These are phyloP conservation scores for Motacilla tschutschensis DNA, from an alignment of 2,113 vertebrate genomes.

Conservation along the genomic window DNA sequence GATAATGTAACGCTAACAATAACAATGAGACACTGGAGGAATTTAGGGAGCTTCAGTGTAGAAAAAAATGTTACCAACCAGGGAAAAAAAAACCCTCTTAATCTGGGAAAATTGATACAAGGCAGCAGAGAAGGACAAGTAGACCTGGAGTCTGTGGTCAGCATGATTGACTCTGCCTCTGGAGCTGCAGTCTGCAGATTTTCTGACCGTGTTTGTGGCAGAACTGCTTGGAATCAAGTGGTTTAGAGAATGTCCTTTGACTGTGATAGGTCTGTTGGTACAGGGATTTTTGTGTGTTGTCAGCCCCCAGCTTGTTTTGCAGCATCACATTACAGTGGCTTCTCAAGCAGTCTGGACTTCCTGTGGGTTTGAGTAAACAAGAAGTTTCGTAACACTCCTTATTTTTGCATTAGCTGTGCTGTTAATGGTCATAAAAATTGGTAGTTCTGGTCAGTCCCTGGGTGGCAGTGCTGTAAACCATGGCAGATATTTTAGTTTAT, in stretches of 20 bases:
- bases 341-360: conserved; percentile 9
- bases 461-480: neutral
- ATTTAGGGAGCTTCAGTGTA: neutral
- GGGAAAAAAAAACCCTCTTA: neutral
- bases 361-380: conserved; percentile 25
- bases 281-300: neutral
- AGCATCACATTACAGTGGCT: neutral
- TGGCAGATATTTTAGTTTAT: neutral
- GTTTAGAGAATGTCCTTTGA: neutral
- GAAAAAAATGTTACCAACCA: neutral
- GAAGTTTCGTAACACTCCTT: neutral
- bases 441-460: neutral
- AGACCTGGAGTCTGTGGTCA: neutral
- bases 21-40: neutral
- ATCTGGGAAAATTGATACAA: neutral
- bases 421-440: neutral
- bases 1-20: neutral
- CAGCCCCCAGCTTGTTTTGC: neutral
- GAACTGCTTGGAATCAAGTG: neutral
- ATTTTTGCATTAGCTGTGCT: conserved; percentile 10
- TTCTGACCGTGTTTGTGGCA: neutral
- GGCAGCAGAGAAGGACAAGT: neutral
- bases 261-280: neutral
- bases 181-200: neutral
- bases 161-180: neutral